phyloP scores from a whole-genome alignment of 2,113 vertebrate species.

The Psittacara wagleri region DNA sequence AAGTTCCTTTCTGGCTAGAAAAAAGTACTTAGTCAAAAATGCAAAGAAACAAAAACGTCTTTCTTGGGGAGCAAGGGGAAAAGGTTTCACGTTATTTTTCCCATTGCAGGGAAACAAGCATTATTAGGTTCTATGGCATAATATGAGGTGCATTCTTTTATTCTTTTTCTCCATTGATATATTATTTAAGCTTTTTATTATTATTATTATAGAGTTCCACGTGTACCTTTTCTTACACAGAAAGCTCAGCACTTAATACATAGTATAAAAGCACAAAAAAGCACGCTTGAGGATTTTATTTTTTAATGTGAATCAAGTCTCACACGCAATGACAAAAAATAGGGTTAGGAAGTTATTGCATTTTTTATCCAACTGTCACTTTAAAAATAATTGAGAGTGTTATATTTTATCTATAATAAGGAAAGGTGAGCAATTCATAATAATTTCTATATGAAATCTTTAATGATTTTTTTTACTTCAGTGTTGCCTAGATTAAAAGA shows the following conservation, averaged over 20 bases:
- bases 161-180: background rate
- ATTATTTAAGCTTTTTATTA: background rate
- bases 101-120: background rate
- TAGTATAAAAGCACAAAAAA: background rate
- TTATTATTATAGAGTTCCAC: background rate
- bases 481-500: background rate
- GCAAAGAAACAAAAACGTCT: background rate
- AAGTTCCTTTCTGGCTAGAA: slow-evolving; percentile 5
- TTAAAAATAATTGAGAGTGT: background rate
- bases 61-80: background rate
- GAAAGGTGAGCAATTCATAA: background rate
- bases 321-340: background rate
- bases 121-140: background rate
- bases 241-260: background rate
- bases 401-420: background rate
- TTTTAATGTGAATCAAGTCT: background rate
- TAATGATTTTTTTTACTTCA: background rate
- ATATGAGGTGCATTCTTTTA: background rate
- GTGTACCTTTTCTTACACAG: background rate
- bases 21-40: background rate
- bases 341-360: background rate
- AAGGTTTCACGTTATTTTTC: background rate
- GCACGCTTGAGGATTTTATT: background rate
- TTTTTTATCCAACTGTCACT: background rate
- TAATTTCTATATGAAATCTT: background rate